phyloP scores from a whole-genome alignment of 2,888 invertebrate genomes.

The Volucella inanis region DNA sequence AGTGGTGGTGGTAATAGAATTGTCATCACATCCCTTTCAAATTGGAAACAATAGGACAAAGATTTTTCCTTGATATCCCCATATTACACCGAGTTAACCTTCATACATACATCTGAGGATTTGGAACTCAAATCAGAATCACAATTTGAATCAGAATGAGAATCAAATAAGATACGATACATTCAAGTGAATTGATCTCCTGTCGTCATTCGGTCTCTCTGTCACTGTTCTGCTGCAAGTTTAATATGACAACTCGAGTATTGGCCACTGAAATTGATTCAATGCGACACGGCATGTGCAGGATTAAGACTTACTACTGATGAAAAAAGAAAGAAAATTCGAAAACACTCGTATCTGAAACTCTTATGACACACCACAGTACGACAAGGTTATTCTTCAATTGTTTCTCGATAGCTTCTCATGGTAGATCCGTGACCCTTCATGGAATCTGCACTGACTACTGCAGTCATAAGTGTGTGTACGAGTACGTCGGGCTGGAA shows the following conservation, averaged over 20 bases:
- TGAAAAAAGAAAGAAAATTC: neutral
- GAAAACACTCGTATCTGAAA: conserved; percentile 1
- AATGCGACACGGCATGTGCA: conserved; percentile 41
- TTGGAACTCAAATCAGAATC: conserved; percentile 1
- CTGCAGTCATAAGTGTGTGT: conserved; percentile 4
- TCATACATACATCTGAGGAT: conserved; percentile 26
- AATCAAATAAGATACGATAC: conserved; percentile 64
- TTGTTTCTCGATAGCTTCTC: conserved; percentile 45
- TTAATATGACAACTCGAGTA: conserved; percentile 55
- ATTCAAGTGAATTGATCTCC: conserved; percentile 62
- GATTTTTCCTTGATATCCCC: conserved; percentile 41
- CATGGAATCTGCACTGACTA: neutral
- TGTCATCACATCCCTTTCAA: conserved; percentile 63
- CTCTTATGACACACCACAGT: conserved; percentile 1
- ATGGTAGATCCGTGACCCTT: conserved; percentile 31
- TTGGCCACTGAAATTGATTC: conserved; percentile 64
- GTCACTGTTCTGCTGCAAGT: conserved; percentile 44
- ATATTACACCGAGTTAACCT: conserved; percentile 60
- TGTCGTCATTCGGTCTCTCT: conserved; percentile 41
- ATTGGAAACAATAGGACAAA: conserved; percentile 35
- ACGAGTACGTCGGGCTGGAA: conserved; percentile 37
- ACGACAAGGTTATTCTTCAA: conserved; percentile 53
- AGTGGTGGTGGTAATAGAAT: conserved; percentile 45
- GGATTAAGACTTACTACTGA: conserved; percentile 54
- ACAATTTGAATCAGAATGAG: conserved; percentile 25